These are phyloP conservation scores for Druon quercuslanigerum DNA, from an alignment of 1,140 invertebrate genomes.

Conservation along the genomic window DNA sequence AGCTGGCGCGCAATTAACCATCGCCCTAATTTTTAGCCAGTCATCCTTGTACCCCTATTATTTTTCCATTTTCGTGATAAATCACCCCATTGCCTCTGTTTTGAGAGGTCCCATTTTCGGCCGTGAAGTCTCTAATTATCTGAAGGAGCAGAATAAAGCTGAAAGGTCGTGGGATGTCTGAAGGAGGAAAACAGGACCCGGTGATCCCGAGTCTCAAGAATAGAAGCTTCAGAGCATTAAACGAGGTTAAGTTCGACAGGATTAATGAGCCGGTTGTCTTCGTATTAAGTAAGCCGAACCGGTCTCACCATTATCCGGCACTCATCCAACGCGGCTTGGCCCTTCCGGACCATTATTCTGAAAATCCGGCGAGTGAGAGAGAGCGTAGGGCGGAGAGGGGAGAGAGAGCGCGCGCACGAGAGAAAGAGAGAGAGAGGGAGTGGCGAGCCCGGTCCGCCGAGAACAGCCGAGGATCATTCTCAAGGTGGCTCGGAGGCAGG, in stretches of 20 bases:
- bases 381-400: too few relatives aligned
- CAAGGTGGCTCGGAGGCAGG: conserved; percentile 34
- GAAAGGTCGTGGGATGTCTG: neutral
- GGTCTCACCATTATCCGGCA: neutral
- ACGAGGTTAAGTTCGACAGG: conserved; percentile 11
- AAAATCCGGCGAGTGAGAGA: neutral
- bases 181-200: neutral
- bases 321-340: neutral
- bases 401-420: too few relatives aligned
- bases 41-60: too few relatives aligned
- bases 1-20: too few relatives aligned
- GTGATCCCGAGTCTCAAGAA: neutral
- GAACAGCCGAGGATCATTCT: conserved; percentile 42
- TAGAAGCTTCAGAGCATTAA: conserved; percentile 7
- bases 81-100: too few relatives aligned
- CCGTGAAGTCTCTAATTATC: neutral
- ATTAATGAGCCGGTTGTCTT: conserved; percentile 33
- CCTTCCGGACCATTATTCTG: conserved; percentile 36
- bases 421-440: too few relatives aligned
- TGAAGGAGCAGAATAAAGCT: neutral
- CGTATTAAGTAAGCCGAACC: conserved; percentile 12
- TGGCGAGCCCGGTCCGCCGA: conserved; percentile 10
- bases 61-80: too few relatives aligned
- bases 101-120: too few relatives aligned
- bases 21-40: too few relatives aligned